Evolutionary conservation across 2,113 vertebrate genomes (phyloP).

Genomic region (Scytalopus superciliaris): DNA sequence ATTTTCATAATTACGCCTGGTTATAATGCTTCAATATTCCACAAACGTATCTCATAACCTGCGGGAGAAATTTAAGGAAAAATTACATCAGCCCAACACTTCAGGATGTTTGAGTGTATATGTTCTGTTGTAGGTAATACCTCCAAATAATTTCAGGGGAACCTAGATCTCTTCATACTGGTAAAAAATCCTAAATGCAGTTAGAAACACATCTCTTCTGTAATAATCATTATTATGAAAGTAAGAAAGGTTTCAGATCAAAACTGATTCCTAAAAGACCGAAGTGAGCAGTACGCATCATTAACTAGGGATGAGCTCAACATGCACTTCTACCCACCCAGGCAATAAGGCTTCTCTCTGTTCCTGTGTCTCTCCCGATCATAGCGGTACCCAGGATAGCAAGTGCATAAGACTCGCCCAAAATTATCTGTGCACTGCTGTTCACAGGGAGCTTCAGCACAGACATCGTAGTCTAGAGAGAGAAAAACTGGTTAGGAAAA

Average conservation of each 20-base stretch:
- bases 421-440: constrained; percentile 98
- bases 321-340: constrained; percentile 74
- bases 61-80: neutral
- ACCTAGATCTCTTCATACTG: neutral
- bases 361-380: constrained; percentile 91
- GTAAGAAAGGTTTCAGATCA: neutral
- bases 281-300: neutral
- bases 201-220: neutral
- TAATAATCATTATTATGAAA: neutral
- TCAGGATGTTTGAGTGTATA: neutral
- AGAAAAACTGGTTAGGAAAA: neutral
- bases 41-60: neutral
- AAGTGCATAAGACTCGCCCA: constrained; percentile 92
- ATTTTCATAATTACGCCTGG: neutral
- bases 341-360: constrained; percentile 90
- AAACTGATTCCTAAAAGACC: neutral
- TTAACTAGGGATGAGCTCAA: neutral
- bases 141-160: neutral
- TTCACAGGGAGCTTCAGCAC: constrained; percentile 91
- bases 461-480: constrained; percentile 90
- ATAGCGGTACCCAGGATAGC: constrained; percentile 92
- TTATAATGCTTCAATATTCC: neutral
- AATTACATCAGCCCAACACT: neutral
- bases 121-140: neutral
- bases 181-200: neutral